Base-by-base conservation (phyloP, 2,888 invertebrate species). In the Colostygia pectinataria region DNA sequence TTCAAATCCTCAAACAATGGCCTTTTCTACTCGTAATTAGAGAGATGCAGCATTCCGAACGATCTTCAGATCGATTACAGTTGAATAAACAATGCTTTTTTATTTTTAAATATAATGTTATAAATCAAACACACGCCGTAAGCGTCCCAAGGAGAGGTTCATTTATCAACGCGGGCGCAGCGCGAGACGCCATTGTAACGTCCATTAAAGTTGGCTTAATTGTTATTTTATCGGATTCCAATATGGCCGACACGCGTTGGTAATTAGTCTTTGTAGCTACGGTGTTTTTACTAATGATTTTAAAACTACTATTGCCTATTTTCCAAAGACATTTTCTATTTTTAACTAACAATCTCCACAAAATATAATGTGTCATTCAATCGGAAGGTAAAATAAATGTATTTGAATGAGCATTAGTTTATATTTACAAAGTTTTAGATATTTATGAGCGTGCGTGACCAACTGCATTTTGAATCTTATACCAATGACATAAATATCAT, bases 171-270 rank as follows among this genome's bases (percentile, higher is more conserved):
- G 79, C 81, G 66, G 63, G 79, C 82, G 82, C 80, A 79, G 66
- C 68, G 66, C 66, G 67, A 70, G 66, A 55, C 70, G 62, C 77
- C 75, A 83, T 83, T 83, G 84, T 84, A 42, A 65, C 72, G 71
- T 76, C 71, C 80, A 78, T 83, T 86, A 84, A 83, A 75, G 79
- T 74, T 75, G 73, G 72, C 83, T 85, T 88, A 87, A 88, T 88
- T 88, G 85, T 86, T 86, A 87, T 84, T 85, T 86, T 88, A 87
- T 87, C 85, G 79, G 73, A 80, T 80, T 78, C 77, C 80, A 84
- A 84, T 81, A 82, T 80, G 80, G 81, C 80, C 62, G 78, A 77
- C 78, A 77, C 75, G 74, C 71, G 74, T 66, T 72, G 64, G 77
- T 84, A 83, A 83, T 83, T 82, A 83, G 78, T 75, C 72, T 69